Conservation (phyloP, 2,888 invertebrate genomes). For the Agrilus cyanescens region DNA sequence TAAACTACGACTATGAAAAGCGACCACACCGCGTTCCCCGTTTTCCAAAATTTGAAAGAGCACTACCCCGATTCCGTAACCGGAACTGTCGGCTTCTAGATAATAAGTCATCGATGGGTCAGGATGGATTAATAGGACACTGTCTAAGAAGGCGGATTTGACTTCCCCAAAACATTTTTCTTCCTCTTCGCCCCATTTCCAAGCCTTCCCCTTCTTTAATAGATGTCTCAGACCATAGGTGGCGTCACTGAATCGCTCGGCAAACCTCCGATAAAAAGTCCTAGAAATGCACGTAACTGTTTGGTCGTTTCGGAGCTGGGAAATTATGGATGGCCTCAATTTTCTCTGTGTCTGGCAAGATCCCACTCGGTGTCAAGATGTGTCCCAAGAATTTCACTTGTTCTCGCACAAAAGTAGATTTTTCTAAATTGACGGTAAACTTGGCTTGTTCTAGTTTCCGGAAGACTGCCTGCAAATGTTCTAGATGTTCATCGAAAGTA, state of each 20-base stretch:
- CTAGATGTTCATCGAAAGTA: no score
- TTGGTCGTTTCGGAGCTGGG: slow-evolving; percentile 13
- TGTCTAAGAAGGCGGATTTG: slow-evolving; percentile 7
- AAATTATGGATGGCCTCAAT: slow-evolving; percentile 12
- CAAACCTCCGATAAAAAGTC: slow-evolving; percentile 14
- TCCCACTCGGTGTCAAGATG: slow-evolving; percentile 8
- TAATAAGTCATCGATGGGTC: background rate
- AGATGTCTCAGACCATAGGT: slow-evolving; percentile 7
- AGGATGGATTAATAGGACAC: slow-evolving; percentile 7
- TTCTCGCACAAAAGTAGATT: no score
- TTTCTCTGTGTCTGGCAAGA: slow-evolving; percentile 13
- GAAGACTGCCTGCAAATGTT: no score
- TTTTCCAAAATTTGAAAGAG: no score
- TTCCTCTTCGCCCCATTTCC: slow-evolving; percentile 9
- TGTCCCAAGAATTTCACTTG: no score
- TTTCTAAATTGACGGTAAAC: no score
- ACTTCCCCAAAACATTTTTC: slow-evolving; percentile 4
- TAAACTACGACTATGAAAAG: no score
- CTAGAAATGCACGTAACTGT: slow-evolving; percentile 15
- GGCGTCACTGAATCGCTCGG: slow-evolving; percentile 7
- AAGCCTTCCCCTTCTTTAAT: slow-evolving; percentile 9
- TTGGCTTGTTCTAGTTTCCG: no score
- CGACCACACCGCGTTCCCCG: no score
- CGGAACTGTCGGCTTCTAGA: slow-evolving; percentile 9
- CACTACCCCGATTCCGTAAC: slow-evolving; percentile 7